Base-by-base conservation (phyloP, 2,113 vertebrate genomes). In the Melanerpes aurifrons region DNA sequence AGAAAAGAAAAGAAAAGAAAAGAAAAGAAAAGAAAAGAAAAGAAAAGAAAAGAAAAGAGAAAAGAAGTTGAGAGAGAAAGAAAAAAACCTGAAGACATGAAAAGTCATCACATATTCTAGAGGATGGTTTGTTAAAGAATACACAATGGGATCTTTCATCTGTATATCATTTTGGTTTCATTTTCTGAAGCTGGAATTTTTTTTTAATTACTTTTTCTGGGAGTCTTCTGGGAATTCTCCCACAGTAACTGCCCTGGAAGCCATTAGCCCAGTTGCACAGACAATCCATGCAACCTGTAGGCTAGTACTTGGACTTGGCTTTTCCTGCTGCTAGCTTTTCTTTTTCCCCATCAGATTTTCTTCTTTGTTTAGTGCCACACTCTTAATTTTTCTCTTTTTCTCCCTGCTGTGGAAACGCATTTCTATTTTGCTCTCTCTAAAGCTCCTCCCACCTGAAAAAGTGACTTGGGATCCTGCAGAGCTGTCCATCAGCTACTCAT, bases 221-320 rank as follows among this genome's bases (percentile, higher is more conserved):
- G 32, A 93, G 29, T 82, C 71, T 80, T 89, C 57, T 13, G 31
- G 13, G 61, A 74, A 31, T 70, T 89, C 75, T 94, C 90, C 47
- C 61, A 77, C 75, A 80, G 59, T 80, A 87, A 89, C 32, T 89
- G 64, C 37, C 68, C 81, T 92, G 79, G 75, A 94, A 95, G 87
- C 32, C 64, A 81, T 95, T 94, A 87, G 53, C 66, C 29, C 92
- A 92, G 94, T 89, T 89, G 64, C 57, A 85, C 35, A 82, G 86
- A 90, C 73, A 89, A 92, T 91, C 74, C 0, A 0, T 48, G 57
- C 64, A 93, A 61, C 61, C 72, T 89, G 74, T 72, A 77, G 43
- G 58, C 91, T 82, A 92, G 45, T 80, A 57, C 25, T 83, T 89
- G 75, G 89, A 86, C 62, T 93, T 87, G 82, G 48, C 76, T 91